Evolutionary conservation across 2,888 invertebrate genomes (phyloP).

Genomic region (Acanthopleura granulata): DNA sequence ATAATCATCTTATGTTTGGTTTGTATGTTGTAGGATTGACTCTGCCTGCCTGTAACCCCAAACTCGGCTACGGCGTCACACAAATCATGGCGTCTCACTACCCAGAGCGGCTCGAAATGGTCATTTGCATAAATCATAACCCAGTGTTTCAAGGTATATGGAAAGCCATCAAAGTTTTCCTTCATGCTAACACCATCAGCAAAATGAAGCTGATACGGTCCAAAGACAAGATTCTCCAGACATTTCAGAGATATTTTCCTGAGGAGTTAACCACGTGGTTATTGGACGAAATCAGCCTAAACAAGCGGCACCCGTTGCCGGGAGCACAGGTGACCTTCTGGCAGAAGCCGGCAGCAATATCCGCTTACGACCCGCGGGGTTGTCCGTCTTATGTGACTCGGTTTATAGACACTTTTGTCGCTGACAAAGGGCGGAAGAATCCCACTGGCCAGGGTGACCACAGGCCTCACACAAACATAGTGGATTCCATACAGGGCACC

Average conservation of each 20-base stretch:
- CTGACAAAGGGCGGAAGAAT: background rate
- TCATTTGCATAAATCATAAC: conserved; percentile 64
- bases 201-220: conserved; percentile 59
- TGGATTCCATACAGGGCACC: conserved; percentile 42
- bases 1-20: background rate
- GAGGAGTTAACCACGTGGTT: conserved; percentile 61
- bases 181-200: conserved; percentile 58
- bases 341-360: conserved; percentile 41
- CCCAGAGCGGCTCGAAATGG: conserved; percentile 66
- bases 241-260: conserved; percentile 55
- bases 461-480: conserved; percentile 64
- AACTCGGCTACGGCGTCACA: conserved; percentile 58
- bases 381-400: conserved; percentile 54
- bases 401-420: conserved; percentile 44
- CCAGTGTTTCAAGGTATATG: conserved; percentile 65
- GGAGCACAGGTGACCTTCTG: conserved; percentile 59
- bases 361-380: conserved; percentile 63
- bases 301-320: conserved; percentile 54
- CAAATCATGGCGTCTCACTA: conserved; percentile 63
- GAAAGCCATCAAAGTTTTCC: conserved; percentile 63
- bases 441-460: conserved; percentile 31
- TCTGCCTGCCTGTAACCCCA: conserved; percentile 62
- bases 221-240: conserved; percentile 54
- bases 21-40: conserved; percentile 57
- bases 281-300: conserved; percentile 59